Conservation (phyloP, 2,888 invertebrate genomes). For the Corbicula japonica region DNA sequence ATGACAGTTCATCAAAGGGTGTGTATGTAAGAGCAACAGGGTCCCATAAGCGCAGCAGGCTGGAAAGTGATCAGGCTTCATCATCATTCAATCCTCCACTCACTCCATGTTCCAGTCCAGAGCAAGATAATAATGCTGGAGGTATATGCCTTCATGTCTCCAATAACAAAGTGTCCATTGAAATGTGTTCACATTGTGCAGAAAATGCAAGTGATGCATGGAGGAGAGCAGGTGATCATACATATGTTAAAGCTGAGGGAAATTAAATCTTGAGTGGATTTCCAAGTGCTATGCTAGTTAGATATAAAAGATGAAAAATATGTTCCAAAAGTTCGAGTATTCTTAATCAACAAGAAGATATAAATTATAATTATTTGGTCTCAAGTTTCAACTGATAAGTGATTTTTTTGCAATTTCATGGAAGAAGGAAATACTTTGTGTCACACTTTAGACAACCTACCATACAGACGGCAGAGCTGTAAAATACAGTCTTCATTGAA, state of each 20-base stretch:
- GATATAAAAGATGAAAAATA: too few relatives aligned
- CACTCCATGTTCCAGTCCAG: conserved; percentile 32
- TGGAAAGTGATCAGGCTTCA: not conserved
- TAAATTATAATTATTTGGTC: too few relatives aligned
- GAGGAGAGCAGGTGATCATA: conserved; percentile 63
- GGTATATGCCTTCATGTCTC: conserved; percentile 75
- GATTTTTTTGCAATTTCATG: too few relatives aligned
- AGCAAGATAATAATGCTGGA: conserved; percentile 24
- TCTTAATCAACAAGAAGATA: too few relatives aligned
- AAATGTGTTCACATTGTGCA: conserved; percentile 70
- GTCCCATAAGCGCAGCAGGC: conserved; percentile 11
- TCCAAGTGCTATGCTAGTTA: too few relatives aligned
- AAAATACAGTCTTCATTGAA: too few relatives aligned
- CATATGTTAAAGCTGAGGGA: conserved; percentile 45
- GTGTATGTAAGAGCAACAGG: conserved; percentile 44
- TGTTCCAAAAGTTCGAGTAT: too few relatives aligned
- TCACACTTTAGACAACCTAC: too few relatives aligned
- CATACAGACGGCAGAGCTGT: too few relatives aligned
- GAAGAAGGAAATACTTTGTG: too few relatives aligned
- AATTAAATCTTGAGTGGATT: too few relatives aligned
- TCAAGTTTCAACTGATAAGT: too few relatives aligned
- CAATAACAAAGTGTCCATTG: conserved; percentile 69
- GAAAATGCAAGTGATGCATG: conserved; percentile 56
- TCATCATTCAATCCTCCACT: not conserved
- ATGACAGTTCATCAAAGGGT: conserved; percentile 29